Percentiles rank a stretch among this genome's conserved stretches.
phyloP scores from a whole-genome alignment of 2,113 vertebrate genomes.

The Corythornis madagascariensis region DNA sequence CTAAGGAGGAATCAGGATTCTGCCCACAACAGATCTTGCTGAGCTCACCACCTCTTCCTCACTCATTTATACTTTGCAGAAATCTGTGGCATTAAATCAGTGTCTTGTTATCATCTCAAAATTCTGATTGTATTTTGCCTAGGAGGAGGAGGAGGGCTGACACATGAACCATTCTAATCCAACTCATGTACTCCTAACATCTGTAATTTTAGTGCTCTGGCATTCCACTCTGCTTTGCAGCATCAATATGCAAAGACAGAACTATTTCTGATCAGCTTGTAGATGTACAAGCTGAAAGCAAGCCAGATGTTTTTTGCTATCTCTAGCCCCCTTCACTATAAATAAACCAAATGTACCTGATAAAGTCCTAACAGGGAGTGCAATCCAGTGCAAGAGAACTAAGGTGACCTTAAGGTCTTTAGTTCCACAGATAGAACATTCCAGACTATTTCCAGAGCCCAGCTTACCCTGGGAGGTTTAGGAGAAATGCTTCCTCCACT shows the following conservation, averaged over 20 bases:
- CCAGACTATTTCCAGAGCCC: background rate
- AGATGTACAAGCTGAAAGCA: background rate
- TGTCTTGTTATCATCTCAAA: background rate
- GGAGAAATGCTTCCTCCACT: conserved; percentile 71
- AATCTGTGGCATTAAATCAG: background rate
- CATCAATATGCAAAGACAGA: background rate
- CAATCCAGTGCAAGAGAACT: background rate
- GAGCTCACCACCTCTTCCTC: background rate
- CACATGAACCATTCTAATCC: background rate
- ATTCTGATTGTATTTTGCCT: background rate
- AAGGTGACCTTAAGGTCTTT: background rate
- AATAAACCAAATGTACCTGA: background rate
- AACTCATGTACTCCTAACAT: background rate
- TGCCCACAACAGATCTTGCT: background rate
- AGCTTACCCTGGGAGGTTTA: conserved; percentile 60
- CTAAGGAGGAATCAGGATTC: background rate
- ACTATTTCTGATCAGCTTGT: background rate
- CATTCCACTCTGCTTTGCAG: background rate
- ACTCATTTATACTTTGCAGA: accelerated
- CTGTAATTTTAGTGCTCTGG: background rate
- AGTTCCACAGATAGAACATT: background rate
- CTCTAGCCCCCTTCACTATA: background rate
- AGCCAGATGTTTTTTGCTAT: background rate
- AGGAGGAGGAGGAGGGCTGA: background rate
- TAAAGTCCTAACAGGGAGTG: background rate